Percentiles rank a stretch among this genome's conserved stretches.
These are phyloP conservation scores for Diabrotica undecimpunctata DNA, from an alignment of 1,140 invertebrate species.

Conservation along the genomic window DNA sequence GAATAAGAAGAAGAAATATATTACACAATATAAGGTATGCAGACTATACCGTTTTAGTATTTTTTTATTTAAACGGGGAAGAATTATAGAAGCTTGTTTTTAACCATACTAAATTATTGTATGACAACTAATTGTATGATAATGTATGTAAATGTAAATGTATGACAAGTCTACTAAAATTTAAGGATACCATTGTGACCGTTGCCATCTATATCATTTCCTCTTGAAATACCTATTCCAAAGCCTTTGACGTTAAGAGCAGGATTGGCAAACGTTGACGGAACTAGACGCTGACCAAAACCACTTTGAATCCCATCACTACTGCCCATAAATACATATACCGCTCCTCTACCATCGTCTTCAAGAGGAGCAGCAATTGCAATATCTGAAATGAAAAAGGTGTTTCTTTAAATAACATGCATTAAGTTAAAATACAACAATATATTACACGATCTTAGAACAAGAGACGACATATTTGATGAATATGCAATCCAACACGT, in stretches of 20 bases:
- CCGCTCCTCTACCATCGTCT: conserved; percentile 55
- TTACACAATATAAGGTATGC: no score
- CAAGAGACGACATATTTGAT: no score
- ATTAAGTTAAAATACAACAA: background rate
- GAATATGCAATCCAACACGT: no score
- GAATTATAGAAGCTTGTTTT: no score
- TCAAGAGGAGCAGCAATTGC: conserved; percentile 68
- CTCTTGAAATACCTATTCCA: conserved; percentile 61
- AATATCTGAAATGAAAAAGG: conserved; percentile 51
- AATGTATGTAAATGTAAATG: no score
- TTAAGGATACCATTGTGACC: conserved; percentile 57
- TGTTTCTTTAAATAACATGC: background rate
- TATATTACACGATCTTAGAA: no score
- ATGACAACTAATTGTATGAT: no score
- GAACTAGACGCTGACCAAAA: conserved; percentile 37
- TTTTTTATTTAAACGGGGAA: no score
- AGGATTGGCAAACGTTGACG: conserved; percentile 39
- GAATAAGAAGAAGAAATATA: no score
- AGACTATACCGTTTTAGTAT: no score
- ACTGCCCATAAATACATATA: conserved; percentile 64
- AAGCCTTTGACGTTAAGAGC: conserved; percentile 50
- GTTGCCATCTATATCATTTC: conserved; percentile 61
- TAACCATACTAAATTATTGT: no score
- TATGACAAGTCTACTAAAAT: no score
- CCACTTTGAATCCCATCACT: conserved; percentile 51